A percentile compares a stretch with the other conserved stretches of the same genome.
phyloP scores from a whole-genome alignment of 2,888 invertebrate genomes.

The Patella ulyssiponensis region DNA sequence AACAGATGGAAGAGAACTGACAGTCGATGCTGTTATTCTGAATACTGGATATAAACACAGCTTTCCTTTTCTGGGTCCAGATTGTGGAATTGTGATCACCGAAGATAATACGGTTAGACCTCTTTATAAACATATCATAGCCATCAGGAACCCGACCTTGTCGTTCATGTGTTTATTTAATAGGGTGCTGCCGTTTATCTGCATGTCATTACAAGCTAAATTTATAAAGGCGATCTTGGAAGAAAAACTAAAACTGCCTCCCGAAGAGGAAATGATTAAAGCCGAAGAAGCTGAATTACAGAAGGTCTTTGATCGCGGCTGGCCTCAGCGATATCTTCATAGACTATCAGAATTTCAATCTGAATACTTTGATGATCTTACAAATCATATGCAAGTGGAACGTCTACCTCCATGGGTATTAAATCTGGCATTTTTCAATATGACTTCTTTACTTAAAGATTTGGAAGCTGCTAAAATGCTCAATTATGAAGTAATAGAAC shows the following conservation, averaged over 20 bases:
- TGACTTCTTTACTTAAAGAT: conserved; percentile 35
- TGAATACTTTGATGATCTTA: conserved; percentile 80
- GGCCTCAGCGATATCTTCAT: conserved; percentile 83
- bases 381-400: conserved; percentile 77
- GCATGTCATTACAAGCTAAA: conserved; percentile 86
- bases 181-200: conserved; percentile 86
- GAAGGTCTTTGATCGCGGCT: conserved; percentile 78
- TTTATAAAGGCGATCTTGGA: conserved; percentile 78
- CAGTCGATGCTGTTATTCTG: conserved; percentile 79
- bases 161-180: conserved; percentile 87
- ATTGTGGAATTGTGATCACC: conserved; percentile 80
- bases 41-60: conserved; percentile 85
- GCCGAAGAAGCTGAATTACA: conserved; percentile 77
- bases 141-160: conserved; percentile 85
- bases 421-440: conserved; percentile 79
- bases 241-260: conserved; percentile 78
- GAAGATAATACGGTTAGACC: conserved; percentile 86
- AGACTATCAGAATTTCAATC: conserved; percentile 85
- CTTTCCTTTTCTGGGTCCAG: conserved; percentile 82
- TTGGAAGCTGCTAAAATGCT: conserved; percentile 42
- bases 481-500: conserved; percentile 39
- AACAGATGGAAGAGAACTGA: conserved; percentile 77
- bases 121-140: conserved; percentile 88
- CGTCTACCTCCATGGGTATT: conserved; percentile 81
- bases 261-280: conserved; percentile 80